phyloP scores from a whole-genome alignment of 1,140 invertebrate species.

The Drosophila subobscura region DNA sequence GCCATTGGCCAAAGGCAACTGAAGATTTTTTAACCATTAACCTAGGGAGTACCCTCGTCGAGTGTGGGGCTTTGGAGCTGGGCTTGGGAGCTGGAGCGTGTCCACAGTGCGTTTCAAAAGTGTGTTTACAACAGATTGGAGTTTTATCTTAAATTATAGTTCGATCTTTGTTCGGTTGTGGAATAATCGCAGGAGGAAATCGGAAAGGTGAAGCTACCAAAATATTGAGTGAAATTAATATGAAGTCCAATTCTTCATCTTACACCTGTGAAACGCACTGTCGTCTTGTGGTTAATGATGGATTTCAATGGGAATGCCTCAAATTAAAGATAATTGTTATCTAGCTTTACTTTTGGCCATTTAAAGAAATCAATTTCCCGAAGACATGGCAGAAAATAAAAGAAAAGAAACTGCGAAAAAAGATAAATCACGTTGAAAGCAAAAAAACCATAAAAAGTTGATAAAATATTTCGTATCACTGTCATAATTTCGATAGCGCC shows the following conservation, averaged over 20 bases:
- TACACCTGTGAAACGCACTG: constrained; percentile 15
- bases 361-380: constrained; percentile 21
- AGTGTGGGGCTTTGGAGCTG: constrained; percentile 7
- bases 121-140: constrained; percentile 10
- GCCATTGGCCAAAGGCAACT: constrained; percentile 23
- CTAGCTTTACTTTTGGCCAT: constrained; percentile 1
- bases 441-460: constrained; percentile 16
- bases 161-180: no score
- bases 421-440: constrained; percentile 22
- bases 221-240: not conserved
- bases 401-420: constrained; percentile 9
- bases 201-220: constrained; percentile 12
- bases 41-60: constrained; percentile 8
- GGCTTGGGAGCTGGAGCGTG: constrained; percentile 11
- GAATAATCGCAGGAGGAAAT: not conserved
- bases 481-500: constrained; percentile 4
- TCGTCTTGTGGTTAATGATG: constrained; percentile 14
- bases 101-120: constrained; percentile 31
- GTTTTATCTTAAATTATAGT: constrained; percentile 1
- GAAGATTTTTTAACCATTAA: constrained; percentile 17
- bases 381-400: constrained; percentile 23
- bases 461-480: constrained; percentile 23
- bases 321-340: constrained; percentile 33
- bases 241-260: not conserved
- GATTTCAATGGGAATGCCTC: constrained; percentile 36